Base-by-base conservation (phyloP, 1,140 invertebrate species). In the Philotrypesis tridentata region DNA sequence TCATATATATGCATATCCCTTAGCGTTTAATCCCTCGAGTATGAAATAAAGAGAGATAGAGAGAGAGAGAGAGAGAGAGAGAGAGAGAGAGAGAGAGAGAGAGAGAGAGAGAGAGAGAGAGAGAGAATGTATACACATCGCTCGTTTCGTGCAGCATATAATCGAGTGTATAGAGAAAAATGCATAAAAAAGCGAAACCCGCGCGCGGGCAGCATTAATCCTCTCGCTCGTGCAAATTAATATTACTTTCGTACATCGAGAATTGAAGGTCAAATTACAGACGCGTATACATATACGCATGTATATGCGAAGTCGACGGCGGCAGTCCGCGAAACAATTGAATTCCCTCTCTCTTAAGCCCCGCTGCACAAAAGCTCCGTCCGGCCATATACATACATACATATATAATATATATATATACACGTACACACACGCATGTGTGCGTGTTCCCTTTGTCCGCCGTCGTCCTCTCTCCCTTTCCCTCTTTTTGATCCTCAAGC, bases 371-470 rank as follows among this genome's bases (percentile, higher is more conserved):
- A 84, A 86, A 77, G 65, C 67, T 74, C 79, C 55, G 65, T 68
- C 65, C 25, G 48, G 48, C 61, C 11, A 8, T 65, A 29, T 37
- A 37, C 9, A 37, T 37, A 37, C 9, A 37, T 37, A 37, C 9
- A 9, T 25, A 23, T 48, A 31, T 6, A 68, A n/a, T n/a, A n/a
- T 37, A 37, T 37, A 37, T 37, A 37, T 37, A 37, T 37, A 37
- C 9, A 9, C 37, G 27, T 48, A 31, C 1, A 68, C 63, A 25
- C n/a, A 48, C 23, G 74, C 60, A 86, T 85, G 87, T 87, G 86
- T 87, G 87, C 88, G 87, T 88, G 87, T 88, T 90, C 87, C 85
- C 89, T 89, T 90, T 90, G 88, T 90, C 86, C 87, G 87, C 86
- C 84, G 82, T 84, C 71, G 84, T 21, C 23, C 60, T 60, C 25